Evolutionary conservation across 2,113 vertebrate genomes (phyloP).

Genomic region (Bambusicola thoracicus): DNA sequence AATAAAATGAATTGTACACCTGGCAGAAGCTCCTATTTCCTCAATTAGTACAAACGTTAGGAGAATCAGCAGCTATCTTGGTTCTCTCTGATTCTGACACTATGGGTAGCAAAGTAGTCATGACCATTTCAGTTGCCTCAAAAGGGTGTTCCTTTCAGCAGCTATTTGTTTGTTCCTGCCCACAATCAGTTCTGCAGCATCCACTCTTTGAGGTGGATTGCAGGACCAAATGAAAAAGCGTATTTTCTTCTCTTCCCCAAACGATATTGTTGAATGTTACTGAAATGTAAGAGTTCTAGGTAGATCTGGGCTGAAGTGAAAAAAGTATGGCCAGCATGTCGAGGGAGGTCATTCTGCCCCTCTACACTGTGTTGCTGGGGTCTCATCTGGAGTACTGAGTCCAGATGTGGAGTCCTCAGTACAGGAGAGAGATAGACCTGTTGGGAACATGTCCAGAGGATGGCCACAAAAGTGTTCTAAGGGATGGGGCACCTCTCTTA

Average conservation of each 20-base stretch:
- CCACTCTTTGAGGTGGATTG: rapidly evolving
- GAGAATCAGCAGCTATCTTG: not conserved
- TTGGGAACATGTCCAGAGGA: no score
- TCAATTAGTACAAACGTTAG: not conserved
- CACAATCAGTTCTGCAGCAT: not conserved
- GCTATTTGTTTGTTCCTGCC: not conserved
- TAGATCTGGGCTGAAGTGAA: no score
- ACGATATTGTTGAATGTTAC: not conserved
- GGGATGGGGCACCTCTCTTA: no score
- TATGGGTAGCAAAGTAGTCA: not conserved
- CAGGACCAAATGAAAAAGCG: not conserved
- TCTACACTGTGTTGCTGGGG: no score
- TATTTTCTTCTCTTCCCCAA: not conserved
- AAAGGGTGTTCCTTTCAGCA: not conserved
- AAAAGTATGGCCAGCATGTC: no score
- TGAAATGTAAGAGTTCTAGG: not conserved
- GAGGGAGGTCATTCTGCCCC: no score
- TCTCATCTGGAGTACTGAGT: no score
- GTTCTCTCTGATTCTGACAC: not conserved
- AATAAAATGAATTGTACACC: not conserved
- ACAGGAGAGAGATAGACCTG: no score
- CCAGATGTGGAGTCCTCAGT: no score
- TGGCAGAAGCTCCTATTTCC: not conserved
- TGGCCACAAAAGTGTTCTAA: no score
- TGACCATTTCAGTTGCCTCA: not conserved